Percentiles rank a stretch among this genome's conserved stretches.
Evolutionary conservation across 2,113 vertebrate genomes (phyloP).

Genomic region (Xiphophorus maculatus): DNA sequence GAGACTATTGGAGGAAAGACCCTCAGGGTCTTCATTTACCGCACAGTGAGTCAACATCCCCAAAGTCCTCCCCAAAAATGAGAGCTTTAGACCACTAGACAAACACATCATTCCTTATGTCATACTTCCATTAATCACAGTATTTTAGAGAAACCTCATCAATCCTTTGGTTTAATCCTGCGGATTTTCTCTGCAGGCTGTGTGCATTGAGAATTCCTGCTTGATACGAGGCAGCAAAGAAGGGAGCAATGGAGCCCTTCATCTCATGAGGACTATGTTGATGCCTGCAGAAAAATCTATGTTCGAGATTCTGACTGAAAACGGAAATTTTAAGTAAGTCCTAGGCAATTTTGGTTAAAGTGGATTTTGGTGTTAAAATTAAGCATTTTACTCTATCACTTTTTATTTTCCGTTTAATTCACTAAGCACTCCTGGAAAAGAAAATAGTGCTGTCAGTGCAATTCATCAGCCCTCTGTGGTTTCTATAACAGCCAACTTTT

Average conservation of each 20-base stretch:
- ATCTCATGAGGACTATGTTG: slow-evolving; percentile 87
- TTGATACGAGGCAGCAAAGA: slow-evolving; percentile 95
- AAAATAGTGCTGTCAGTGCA: slow-evolving; percentile 38
- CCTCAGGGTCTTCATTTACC: slow-evolving; percentile 94
- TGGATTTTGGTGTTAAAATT: slow-evolving; percentile 16
- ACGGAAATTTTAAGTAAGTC: slow-evolving; percentile 90
- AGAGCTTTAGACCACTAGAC: slow-evolving; percentile 8
- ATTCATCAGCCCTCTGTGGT: slow-evolving; percentile 24
- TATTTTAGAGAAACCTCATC: not conserved
- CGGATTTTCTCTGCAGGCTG: slow-evolving; percentile 80
- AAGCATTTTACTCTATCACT: slow-evolving; percentile 24
- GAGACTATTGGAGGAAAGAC: slow-evolving; percentile 91
- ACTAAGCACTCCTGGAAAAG: slow-evolving; percentile 21
- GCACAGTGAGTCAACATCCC: slow-evolving; percentile 84
- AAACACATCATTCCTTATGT: slow-evolving; percentile 5
- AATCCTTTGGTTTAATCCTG: slow-evolving; percentile 6
- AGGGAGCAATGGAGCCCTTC: slow-evolving; percentile 93
- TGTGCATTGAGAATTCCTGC: slow-evolving; percentile 96
- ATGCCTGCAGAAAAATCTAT: slow-evolving; percentile 86
- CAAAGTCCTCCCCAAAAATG: slow-evolving; percentile 4
- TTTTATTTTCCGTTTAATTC: slow-evolving; percentile 39
- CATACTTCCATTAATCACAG: slow-evolving; percentile 3
- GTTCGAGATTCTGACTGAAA: slow-evolving; percentile 84
- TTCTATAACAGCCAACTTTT: slow-evolving; percentile 33
- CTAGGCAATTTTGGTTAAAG: not conserved